Conservation (phyloP, 2,113 vertebrate genomes). For the Strix uralensis region DNA sequence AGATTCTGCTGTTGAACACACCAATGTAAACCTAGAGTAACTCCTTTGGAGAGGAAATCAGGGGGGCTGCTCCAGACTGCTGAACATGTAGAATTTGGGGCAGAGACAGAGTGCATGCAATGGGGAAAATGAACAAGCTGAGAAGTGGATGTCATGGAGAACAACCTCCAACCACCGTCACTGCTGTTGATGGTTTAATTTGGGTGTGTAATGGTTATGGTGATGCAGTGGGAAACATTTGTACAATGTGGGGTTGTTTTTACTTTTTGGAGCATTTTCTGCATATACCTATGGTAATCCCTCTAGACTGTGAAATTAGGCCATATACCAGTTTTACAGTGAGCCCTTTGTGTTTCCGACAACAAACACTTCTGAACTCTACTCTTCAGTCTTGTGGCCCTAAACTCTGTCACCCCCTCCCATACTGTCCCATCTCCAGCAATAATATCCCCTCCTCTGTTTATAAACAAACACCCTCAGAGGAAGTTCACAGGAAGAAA, state of each 20-base stretch:
- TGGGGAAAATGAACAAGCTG: background rate
- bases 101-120: background rate
- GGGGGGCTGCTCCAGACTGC: background rate
- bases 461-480: conserved; percentile 71
- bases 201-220: background rate
- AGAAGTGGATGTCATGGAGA: background rate
- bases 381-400: conserved; percentile 28
- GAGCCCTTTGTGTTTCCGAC: conserved; percentile 68
- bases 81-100: background rate
- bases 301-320: conserved; percentile 59
- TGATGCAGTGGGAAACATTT: conserved; percentile 57
- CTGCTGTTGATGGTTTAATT: background rate
- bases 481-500: conserved; percentile 51
- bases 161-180: background rate
- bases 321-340: conserved; percentile 59
- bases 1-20: conserved; percentile 47
- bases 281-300: conserved; percentile 70
- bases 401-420: conserved; percentile 23
- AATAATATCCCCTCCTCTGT: conserved; percentile 62
- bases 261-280: conserved; percentile 62
- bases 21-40: conserved; percentile 44
- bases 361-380: conserved; percentile 64
- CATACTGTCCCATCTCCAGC: conserved; percentile 25
- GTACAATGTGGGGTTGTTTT: conserved; percentile 41
- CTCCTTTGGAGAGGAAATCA: background rate